These are phyloP conservation scores for Orchestia grillus DNA, from an alignment of 1,140 invertebrate genomes.

Conservation along the genomic window DNA sequence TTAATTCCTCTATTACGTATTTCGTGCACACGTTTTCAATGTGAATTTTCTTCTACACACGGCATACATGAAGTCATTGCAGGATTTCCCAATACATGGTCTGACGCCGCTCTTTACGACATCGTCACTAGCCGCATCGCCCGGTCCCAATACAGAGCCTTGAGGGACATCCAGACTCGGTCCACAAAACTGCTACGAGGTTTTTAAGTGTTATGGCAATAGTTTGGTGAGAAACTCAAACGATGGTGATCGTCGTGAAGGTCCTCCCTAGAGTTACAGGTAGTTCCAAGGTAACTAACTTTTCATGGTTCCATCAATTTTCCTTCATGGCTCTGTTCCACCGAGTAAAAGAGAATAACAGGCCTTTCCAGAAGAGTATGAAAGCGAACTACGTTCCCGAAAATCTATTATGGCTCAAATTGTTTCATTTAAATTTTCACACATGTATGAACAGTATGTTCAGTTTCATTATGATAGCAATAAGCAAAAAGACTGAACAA, in stretches of 20 bases:
- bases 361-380: neutral
- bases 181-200: constrained; percentile 7
- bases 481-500: neutral
- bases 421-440: neutral
- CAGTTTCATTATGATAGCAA: neutral
- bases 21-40: neutral
- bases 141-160: neutral
- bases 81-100: neutral
- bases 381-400: neutral
- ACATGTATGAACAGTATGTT: neutral
- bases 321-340: neutral
- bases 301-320: constrained; percentile 24
- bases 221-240: constrained; percentile 4
- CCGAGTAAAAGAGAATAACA: neutral
- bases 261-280: neutral
- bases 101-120: neutral
- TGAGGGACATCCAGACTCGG: neutral
- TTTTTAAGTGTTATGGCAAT: constrained; percentile 37
- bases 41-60: neutral
- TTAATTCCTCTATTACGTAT: neutral
- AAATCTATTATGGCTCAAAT: neutral
- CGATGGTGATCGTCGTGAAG: neutral
- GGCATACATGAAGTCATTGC: neutral
- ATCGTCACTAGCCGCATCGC: neutral
- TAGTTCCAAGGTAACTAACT: constrained; percentile 6